Base-by-base conservation (phyloP, 2,888 invertebrate species). In the Eupithecia vulgata region DNA sequence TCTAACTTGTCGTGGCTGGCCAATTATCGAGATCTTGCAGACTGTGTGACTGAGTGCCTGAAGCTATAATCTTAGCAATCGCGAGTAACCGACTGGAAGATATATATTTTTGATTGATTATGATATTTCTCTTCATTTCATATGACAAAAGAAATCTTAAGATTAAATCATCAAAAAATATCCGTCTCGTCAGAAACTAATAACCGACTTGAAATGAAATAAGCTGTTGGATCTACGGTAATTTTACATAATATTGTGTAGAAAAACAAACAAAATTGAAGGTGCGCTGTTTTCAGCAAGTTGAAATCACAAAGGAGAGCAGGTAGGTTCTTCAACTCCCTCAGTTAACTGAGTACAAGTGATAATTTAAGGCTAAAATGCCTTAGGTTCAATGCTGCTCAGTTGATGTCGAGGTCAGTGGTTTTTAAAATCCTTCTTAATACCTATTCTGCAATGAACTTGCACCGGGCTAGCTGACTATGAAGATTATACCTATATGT, bases 1-100 rank as follows among this genome's bases (percentile, higher is more conserved):
- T 79, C 75, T 82, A 78, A 80, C 76, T 59, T 76, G 78, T 79
- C 88, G 87, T 88, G 88, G 66, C 17, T 48, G 6, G 45, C 64
- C 81, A 87, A 86, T 87, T 88, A 87, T 81, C 85, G 76, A 6
- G 37, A 15, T 69, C 42, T 65, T 65, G 65, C 65, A 69, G 67
- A 75, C 25, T 30, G n/a, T 15, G 12, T 62, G 62, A 37, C 17
- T n/a, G n/a, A 30, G 34, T 35, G n/a, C 15, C 62, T 17, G 17
- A 61, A 61, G 17, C 37, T 21, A 37, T 64, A 64, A 64, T 1
- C n/a, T 64, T 10, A n/a, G 52, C 52, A 57, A 57, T 25, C 25
- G 57, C n/a, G 48, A 52, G 10, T 52, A 3, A 57, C 1, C 57
- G 25, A 25, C 57, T 13, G 25, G 25, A 57, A 25, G 57, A 57